phyloP scores from a whole-genome alignment of 2,113 vertebrate species.

The Cyprinodon brontotheroides region DNA sequence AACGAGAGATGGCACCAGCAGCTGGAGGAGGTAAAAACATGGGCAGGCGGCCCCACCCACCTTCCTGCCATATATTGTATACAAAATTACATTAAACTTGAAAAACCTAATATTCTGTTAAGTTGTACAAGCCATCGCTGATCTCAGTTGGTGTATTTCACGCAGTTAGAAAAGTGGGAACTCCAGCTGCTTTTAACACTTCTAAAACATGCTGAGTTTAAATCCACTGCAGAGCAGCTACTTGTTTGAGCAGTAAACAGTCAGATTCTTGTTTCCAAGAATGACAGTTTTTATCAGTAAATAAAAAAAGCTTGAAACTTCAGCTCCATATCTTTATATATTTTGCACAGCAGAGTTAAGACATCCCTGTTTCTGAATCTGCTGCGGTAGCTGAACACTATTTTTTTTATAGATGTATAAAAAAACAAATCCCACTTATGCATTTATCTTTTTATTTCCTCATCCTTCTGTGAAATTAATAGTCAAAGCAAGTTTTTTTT shows the following conservation, averaged over 20 bases:
- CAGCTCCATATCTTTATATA: background rate
- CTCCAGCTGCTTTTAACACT: background rate
- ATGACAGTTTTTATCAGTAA: background rate
- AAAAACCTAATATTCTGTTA: background rate
- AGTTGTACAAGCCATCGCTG: background rate
- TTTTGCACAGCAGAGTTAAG: background rate
- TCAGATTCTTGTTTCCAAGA: background rate
- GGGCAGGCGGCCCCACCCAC: background rate
- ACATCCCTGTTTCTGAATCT: background rate
- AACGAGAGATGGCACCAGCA: slow-evolving; percentile 88
- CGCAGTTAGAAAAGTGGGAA: background rate
- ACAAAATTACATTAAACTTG: background rate
- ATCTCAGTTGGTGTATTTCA: background rate
- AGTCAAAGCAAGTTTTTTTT: background rate
- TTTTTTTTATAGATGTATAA: background rate
- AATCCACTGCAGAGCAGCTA: background rate
- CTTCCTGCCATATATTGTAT: background rate
- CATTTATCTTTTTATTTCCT: background rate
- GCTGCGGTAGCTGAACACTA: too few species aligned
- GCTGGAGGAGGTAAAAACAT: slow-evolving; percentile 85
- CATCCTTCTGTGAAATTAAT: background rate
- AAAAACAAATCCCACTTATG: background rate
- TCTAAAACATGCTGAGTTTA: background rate
- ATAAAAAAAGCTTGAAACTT: background rate
- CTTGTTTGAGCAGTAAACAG: background rate